Percentiles rank a stretch among this genome's conserved stretches.
Conservation (phyloP, 1,140 invertebrate genomes). For the Microplitis demolitor region DNA sequence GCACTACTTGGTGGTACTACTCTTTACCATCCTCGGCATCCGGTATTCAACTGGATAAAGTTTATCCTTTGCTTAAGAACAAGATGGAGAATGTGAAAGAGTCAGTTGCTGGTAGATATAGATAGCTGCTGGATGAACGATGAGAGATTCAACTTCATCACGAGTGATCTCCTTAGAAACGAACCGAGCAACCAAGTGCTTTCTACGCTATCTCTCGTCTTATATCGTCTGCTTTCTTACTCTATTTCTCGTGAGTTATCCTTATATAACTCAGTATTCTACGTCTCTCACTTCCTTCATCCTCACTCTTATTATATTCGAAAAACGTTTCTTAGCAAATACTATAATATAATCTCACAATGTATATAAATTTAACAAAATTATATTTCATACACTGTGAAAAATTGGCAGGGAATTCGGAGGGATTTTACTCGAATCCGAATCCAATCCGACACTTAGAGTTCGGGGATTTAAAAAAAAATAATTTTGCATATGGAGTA, state of each 20-base stretch:
- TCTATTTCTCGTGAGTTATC: not conserved
- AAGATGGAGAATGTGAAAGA: not conserved
- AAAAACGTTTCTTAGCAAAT: too few relatives aligned
- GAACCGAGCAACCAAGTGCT: slow-evolving; percentile 24
- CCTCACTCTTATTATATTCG: too few relatives aligned
- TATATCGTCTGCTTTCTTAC: slow-evolving; percentile 1
- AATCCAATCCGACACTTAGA: too few relatives aligned
- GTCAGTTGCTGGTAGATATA: too few relatives aligned
- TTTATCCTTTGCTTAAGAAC: slow-evolving; percentile 30
- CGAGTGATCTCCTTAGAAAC: slow-evolving; percentile 47
- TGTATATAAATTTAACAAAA: too few relatives aligned
- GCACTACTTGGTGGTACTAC: not conserved
- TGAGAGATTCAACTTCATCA: slow-evolving; percentile 35
- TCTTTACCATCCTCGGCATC: not conserved
- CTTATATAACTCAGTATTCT: not conserved
- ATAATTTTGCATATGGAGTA: too few relatives aligned
- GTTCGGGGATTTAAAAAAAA: too few relatives aligned
- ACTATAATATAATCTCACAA: too few relatives aligned
- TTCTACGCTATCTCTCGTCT: not conserved
- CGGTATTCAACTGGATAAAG: slow-evolving; percentile 33
- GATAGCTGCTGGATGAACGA: too few relatives aligned
- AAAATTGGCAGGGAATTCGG: too few relatives aligned
- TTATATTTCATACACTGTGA: too few relatives aligned
- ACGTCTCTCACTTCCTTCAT: not conserved
- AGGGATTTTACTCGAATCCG: too few relatives aligned